phyloP scores from a whole-genome alignment of 2,888 invertebrate species.

The Agelastica alni region DNA sequence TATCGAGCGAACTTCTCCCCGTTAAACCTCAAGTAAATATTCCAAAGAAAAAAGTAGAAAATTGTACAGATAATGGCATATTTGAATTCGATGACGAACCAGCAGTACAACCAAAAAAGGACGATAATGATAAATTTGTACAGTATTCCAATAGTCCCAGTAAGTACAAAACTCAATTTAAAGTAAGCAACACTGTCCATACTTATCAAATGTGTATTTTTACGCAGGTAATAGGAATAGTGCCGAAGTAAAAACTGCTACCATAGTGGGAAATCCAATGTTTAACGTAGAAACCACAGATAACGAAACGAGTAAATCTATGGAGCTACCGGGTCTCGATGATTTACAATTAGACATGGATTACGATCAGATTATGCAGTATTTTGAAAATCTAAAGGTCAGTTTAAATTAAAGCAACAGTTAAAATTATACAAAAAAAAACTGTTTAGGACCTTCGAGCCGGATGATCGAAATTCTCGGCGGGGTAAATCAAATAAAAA shows the following conservation, averaged over 20 bases:
- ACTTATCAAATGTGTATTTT: too few species aligned
- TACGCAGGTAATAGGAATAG: constrained; percentile 53
- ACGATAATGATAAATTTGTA: constrained; percentile 64
- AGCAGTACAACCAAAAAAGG: constrained; percentile 35
- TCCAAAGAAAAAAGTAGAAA: constrained; percentile 6
- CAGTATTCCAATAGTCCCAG: constrained; percentile 59
- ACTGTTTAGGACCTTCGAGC: too few species aligned
- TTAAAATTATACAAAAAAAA: too few species aligned
- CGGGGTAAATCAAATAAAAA: too few species aligned
- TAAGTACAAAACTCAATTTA: too few species aligned
- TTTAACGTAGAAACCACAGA: constrained; percentile 62
- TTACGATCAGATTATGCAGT: constrained; percentile 97
- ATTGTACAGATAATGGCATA: constrained; percentile 24
- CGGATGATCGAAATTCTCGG: too few species aligned
- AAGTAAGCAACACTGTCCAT: too few species aligned
- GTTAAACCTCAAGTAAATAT: constrained; percentile 2
- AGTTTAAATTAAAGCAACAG: too few species aligned
- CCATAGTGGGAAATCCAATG: constrained; percentile 89
- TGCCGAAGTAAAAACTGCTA: constrained; percentile 78
- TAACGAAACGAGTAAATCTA: constrained; percentile 32
- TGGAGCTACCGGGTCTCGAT: constrained; percentile 72
- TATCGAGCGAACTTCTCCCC: neutral
- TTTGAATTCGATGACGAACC: constrained; percentile 65
- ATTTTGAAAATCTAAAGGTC: constrained; percentile 97
- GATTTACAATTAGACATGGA: constrained; percentile 87